Percentiles rank a stretch among this genome's conserved stretches.
Conservation (phyloP, 2,888 invertebrate species). For the Prenolepis imparis region DNA sequence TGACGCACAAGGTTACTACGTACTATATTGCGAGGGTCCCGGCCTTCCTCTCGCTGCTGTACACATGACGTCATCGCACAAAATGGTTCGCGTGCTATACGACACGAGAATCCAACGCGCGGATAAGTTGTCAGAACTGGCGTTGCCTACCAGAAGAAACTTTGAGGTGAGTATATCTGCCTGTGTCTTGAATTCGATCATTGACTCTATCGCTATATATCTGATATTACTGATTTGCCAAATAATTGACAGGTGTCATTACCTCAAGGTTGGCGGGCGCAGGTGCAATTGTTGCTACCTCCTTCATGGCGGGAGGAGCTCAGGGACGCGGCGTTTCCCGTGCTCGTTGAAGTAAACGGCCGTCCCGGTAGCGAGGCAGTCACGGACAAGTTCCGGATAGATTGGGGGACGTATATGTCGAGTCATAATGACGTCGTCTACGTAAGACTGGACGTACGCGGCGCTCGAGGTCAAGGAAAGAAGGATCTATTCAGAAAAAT, state of each 20-base stretch:
- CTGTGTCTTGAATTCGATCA: neutral
- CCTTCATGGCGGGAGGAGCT: slow-evolving; percentile 95
- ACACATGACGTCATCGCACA: slow-evolving; percentile 92
- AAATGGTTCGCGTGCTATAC: slow-evolving; percentile 92
- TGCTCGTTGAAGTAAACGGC: slow-evolving; percentile 96
- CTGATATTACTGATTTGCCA: neutral
- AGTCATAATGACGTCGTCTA: slow-evolving; percentile 96
- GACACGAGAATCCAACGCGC: slow-evolving; percentile 90
- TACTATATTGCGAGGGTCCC: slow-evolving; percentile 96
- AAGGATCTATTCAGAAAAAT: slow-evolving; percentile 93
- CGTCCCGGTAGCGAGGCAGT: slow-evolving; percentile 97
- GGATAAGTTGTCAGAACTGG: slow-evolving; percentile 91
- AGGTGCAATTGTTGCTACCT: slow-evolving; percentile 95
- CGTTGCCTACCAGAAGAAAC: slow-evolving; percentile 93
- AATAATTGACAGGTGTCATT: slow-evolving; percentile 88
- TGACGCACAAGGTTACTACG: slow-evolving; percentile 88
- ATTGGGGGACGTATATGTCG: slow-evolving; percentile 97
- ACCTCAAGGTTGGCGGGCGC: slow-evolving; percentile 94
- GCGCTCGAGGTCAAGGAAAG: slow-evolving; percentile 93
- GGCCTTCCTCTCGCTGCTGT: slow-evolving; percentile 94
- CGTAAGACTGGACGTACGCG: slow-evolving; percentile 96
- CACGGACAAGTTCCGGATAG: slow-evolving; percentile 94
- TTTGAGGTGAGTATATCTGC: slow-evolving; percentile 89
- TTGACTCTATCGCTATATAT: neutral
- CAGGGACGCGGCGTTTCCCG: slow-evolving; percentile 95